Base-by-base conservation (phyloP, 1,140 invertebrate genomes). In the Pogonognathellus flavescens region DNA sequence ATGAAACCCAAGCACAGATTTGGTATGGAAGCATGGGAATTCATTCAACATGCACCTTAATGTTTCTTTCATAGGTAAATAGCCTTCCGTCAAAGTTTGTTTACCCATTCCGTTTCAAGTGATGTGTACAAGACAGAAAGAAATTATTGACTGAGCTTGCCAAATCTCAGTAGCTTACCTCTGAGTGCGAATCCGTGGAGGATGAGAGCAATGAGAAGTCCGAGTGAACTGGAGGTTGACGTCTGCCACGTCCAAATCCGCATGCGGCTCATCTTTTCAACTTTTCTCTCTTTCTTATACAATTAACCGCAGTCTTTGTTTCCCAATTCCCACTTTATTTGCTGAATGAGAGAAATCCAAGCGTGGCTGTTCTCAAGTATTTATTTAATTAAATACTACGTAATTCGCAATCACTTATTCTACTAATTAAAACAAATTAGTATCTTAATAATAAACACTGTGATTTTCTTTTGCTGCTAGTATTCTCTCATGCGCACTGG, bases 201-300 rank as follows among this genome's bases (percentile, higher is more conserved):
- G 70, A 76, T 76, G 70, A 76, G 70, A 41, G 70, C 41, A 50
- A 76, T 76, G 31, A 76, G 70, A 50, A 76, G 70, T 76, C 70
- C 70, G 25, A 76, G 70, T 49, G 70, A 76, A 76, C 70, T 76
- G 70, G 70, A 76, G 70, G 70, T 76, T 76, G 70, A 76, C 70
- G 70, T 76, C 70, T 76, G 70, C 70, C 70, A 76, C 70, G 70
- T 76, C 70, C 70, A 76, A 76, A 76, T 76, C 70, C 70, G 70
- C 70, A 76, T 76, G 70, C 70, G 70, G 41, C 70, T 76, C 70
- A 76, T 76, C 70, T 76, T 76, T 76, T 49, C n/a, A 76, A 49
- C 66, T 72, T n/a, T 72, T 72, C 70, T 50, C 70, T 50, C 70
- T 76, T 76, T n/a, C n/a, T n/a, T n/a, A n/a, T n/a, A 6, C 31